Conservation (phyloP, 2,888 invertebrate genomes). For the Seira sanloemensis region DNA sequence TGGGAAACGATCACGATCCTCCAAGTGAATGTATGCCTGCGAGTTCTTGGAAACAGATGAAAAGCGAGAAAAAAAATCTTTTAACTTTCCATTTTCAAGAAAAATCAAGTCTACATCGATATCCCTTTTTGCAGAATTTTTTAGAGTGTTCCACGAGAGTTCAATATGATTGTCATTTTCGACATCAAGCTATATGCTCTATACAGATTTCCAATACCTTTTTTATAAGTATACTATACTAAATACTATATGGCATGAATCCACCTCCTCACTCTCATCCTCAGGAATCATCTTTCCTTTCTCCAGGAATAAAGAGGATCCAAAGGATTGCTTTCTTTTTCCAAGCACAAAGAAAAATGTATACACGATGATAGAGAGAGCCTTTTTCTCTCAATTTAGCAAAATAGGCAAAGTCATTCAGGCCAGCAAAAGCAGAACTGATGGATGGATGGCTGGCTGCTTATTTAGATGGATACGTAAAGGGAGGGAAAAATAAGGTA, state of each 20-base stretch:
- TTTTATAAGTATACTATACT: too few species aligned
- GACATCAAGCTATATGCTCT: neutral
- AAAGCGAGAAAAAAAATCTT: slow-evolving; percentile 38
- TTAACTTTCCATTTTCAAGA: slow-evolving; percentile 52
- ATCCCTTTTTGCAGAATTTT: neutral
- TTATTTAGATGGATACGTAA: slow-evolving; percentile 44
- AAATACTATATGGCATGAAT: too few species aligned
- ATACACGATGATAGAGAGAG: slow-evolving; percentile 38
- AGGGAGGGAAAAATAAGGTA: slow-evolving; percentile 25
- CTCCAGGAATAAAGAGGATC: slow-evolving; percentile 11
- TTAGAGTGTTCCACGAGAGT: neutral
- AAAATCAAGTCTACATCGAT: neutral
- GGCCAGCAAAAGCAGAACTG: slow-evolving; percentile 57
- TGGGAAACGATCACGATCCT: neutral
- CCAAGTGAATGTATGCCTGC: neutral
- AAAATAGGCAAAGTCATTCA: slow-evolving; percentile 66
- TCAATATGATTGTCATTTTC: neutral
- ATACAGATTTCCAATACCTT: too few species aligned
- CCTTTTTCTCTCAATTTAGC: slow-evolving; percentile 66
- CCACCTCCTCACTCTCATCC: neutral
- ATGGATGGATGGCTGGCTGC: slow-evolving; percentile 57
- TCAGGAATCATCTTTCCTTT: neutral
- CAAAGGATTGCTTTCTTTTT: slow-evolving; percentile 46
- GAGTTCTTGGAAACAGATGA: neutral
- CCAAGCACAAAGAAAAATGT: slow-evolving; percentile 6